Percentiles rank a stretch among this genome's conserved stretches.
These are phyloP conservation scores for Drosophila sturtevanti DNA, from an alignment of 1,140 invertebrate species.

Conservation along the genomic window DNA sequence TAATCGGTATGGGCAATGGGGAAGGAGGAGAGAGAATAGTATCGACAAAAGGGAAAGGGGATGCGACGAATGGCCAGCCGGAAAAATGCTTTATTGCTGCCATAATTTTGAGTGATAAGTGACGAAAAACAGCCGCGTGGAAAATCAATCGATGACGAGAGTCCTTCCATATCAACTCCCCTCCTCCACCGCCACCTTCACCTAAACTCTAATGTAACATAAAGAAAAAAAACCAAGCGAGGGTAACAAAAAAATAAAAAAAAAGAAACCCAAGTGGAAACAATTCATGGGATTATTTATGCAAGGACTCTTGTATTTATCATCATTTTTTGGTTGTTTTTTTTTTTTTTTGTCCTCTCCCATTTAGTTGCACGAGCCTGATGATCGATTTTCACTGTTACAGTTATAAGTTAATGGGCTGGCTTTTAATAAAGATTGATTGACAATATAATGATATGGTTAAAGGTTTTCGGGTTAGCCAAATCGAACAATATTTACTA, in stretches of 20 bases:
- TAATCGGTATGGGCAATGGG: conserved; percentile 25
- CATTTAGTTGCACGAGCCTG: conserved; percentile 31
- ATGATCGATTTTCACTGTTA: conserved; percentile 58
- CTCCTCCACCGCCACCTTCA: background rate
- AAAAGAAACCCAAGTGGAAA: conserved; percentile 27
- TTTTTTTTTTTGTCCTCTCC: conserved; percentile 26
- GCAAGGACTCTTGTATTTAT: conserved; percentile 55
- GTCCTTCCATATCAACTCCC: background rate
- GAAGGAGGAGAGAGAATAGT: no score
- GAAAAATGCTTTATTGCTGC: conserved; percentile 81
- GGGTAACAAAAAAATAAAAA: conserved; percentile 16
- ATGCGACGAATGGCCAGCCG: conserved; percentile 44
- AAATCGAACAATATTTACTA: no score
- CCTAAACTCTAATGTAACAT: background rate
- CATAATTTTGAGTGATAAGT: conserved; percentile 81
- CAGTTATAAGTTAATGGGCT: conserved; percentile 70
- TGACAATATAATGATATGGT: conserved; percentile 30
- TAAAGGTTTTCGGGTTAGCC: conserved; percentile 23
- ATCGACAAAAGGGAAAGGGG: conserved; percentile 9
- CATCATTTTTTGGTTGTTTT: conserved; percentile 33
- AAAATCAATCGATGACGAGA: conserved; percentile 67
- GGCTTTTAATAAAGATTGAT: conserved; percentile 77
- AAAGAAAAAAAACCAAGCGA: conserved; percentile 1
- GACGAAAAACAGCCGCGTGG: conserved; percentile 70
- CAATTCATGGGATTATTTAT: conserved; percentile 66